Evolutionary conservation across 2,888 invertebrate genomes (phyloP).

Genomic region (Hypomecis atomaria): DNA sequence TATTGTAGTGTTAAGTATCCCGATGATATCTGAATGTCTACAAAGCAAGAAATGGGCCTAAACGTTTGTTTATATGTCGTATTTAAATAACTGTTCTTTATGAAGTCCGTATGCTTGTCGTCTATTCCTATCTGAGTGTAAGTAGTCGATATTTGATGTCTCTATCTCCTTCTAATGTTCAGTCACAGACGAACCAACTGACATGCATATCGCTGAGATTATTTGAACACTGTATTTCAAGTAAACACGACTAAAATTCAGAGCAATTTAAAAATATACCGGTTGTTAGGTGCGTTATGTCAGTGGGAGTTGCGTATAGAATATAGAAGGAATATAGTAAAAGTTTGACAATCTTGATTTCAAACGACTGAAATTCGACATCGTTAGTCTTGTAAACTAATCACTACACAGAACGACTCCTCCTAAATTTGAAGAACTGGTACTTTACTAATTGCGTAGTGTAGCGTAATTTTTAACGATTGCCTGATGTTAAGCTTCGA

Average conservation of each 20-base stretch:
- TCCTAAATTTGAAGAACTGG: too few relatives aligned
- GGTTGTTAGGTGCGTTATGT: too few relatives aligned
- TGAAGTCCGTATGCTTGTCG: constrained; percentile 40
- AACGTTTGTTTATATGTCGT: constrained; percentile 18
- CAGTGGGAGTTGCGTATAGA: too few relatives aligned
- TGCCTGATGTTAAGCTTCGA: too few relatives aligned
- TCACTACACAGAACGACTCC: too few relatives aligned
- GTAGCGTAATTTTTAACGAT: too few relatives aligned
- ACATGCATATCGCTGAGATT: constrained; percentile 53
- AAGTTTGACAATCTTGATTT: too few relatives aligned
- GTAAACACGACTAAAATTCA: background rate
- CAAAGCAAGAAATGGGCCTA: constrained; percentile 16
- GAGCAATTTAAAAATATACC: background rate
- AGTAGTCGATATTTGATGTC: constrained; percentile 43
- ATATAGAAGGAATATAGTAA: too few relatives aligned
- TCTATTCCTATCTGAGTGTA: constrained; percentile 45
- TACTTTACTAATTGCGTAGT: too few relatives aligned
- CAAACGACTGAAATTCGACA: too few relatives aligned
- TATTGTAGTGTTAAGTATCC: background rate
- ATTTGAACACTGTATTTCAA: constrained; percentile 1
- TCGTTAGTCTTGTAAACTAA: too few relatives aligned
- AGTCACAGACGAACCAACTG: constrained; percentile 53
- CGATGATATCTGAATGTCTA: background rate
- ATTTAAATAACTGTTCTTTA: constrained; percentile 21
- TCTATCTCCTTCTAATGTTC: constrained; percentile 57